A percentile compares a stretch with the other conserved stretches of the same genome.
Conservation (phyloP, 2,888 invertebrate species). For the Mesoligia furuncula region DNA sequence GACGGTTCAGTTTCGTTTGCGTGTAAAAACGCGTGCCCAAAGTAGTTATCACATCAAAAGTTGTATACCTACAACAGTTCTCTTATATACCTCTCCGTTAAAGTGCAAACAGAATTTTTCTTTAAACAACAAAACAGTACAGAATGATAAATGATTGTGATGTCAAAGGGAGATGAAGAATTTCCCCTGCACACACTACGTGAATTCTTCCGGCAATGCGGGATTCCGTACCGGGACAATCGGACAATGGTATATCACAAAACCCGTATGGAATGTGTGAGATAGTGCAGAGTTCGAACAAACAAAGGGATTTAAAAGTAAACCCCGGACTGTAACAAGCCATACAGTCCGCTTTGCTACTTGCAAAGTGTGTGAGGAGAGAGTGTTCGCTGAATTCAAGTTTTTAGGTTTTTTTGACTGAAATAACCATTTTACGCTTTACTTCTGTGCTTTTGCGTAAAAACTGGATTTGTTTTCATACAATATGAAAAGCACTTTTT, state of each 20-base stretch:
- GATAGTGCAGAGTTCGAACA: neutral
- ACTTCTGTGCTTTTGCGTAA: neutral
- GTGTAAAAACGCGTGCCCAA: too few relatives aligned
- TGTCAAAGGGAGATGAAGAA: slow-evolving; percentile 10
- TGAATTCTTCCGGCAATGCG: neutral
- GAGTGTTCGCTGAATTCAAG: neutral
- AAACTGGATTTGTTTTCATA: neutral
- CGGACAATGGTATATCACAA: neutral
- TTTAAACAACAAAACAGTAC: neutral
- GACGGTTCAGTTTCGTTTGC: too few relatives aligned
- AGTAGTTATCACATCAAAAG: neutral
- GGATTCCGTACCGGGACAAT: too few relatives aligned
- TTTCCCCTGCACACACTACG: neutral
- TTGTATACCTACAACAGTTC: neutral
- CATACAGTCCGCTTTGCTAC: neutral
- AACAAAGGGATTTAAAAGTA: neutral
- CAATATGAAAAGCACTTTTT: too few relatives aligned
- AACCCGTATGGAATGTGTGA: neutral
- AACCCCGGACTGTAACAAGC: neutral
- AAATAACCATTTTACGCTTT: neutral
- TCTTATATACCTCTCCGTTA: neutral
- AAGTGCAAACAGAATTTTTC: neutral
- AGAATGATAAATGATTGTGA: neutral
- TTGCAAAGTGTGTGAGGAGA: neutral
- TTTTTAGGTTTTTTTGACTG: neutral